phyloP scores from a whole-genome alignment of 1,140 invertebrate genomes.

The Rhagoletis zephyria region DNA sequence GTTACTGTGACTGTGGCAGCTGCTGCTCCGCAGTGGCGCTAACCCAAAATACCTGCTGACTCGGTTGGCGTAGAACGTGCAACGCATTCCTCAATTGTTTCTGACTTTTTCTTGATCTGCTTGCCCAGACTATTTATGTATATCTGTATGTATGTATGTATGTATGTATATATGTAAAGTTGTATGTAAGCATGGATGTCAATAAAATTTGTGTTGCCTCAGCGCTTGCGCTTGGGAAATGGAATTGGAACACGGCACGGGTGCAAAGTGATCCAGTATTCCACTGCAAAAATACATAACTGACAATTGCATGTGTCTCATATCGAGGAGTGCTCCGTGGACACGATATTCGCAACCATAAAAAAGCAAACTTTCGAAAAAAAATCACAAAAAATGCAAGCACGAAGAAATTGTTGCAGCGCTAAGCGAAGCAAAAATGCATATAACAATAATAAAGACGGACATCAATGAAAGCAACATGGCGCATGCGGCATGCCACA shows the following conservation, averaged over 20 bases:
- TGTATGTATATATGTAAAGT: too few relatives aligned
- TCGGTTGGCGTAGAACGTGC: conserved; percentile 25
- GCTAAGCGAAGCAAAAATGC: background rate
- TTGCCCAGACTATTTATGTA: too few relatives aligned
- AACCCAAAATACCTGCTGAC: conserved; percentile 46
- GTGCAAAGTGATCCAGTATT: conserved; percentile 33
- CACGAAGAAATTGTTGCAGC: background rate
- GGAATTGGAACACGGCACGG: conserved; percentile 24
- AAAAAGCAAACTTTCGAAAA: background rate
- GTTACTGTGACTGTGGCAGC: background rate
- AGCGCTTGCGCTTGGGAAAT: conserved; percentile 2
- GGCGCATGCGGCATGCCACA: background rate
- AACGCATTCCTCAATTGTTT: conserved; percentile 36
- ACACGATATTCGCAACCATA: background rate
- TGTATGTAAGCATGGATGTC: too few relatives aligned
- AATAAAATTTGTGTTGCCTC: background rate
- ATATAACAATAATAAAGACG: background rate
- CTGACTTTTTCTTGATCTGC: background rate
- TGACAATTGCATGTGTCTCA: background rate
- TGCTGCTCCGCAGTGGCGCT: conserved; percentile 20
- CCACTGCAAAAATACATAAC: background rate
- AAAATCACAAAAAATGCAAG: background rate
- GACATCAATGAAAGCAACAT: background rate
- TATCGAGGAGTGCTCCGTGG: conserved; percentile 16
- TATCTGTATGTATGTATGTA: too few relatives aligned